Evolutionary conservation across 2,113 vertebrate genomes (phyloP).

Genomic region (Pygoscelis adeliae): DNA sequence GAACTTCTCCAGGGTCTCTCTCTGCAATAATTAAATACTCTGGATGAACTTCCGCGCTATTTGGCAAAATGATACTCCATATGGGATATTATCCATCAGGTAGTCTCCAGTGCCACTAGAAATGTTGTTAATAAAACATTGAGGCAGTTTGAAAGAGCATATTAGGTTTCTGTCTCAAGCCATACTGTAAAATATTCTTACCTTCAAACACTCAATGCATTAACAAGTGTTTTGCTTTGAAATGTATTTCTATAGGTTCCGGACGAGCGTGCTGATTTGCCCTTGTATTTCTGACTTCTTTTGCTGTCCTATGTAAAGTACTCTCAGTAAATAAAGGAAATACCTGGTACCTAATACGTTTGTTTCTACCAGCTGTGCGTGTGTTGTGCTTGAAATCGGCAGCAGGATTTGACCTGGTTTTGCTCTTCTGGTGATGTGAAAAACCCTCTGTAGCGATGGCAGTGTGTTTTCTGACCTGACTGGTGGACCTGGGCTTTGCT

Average conservation of each 20-base stretch:
- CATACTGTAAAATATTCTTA: background rate
- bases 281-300: background rate
- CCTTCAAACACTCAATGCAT: background rate
- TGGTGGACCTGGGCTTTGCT: background rate
- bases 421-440: background rate
- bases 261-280: background rate
- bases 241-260: background rate
- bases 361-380: background rate
- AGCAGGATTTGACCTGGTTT: background rate
- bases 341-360: fast-evolving
- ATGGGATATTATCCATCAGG: background rate
- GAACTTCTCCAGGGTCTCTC: background rate
- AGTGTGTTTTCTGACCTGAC: background rate
- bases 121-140: constrained; percentile 58
- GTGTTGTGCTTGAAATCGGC: background rate
- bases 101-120: background rate
- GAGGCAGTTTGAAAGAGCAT: background rate
- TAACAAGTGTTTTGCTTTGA: background rate
- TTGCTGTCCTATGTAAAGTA: background rate
- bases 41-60: background rate
- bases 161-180: constrained; percentile 27
- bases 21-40: constrained; percentile 27
- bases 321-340: background rate
- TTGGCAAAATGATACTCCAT: constrained; percentile 26
- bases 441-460: fast-evolving